These are phyloP conservation scores for Drosophila conformis DNA, from an alignment of 2,888 invertebrate species.

Conservation along the genomic window DNA sequence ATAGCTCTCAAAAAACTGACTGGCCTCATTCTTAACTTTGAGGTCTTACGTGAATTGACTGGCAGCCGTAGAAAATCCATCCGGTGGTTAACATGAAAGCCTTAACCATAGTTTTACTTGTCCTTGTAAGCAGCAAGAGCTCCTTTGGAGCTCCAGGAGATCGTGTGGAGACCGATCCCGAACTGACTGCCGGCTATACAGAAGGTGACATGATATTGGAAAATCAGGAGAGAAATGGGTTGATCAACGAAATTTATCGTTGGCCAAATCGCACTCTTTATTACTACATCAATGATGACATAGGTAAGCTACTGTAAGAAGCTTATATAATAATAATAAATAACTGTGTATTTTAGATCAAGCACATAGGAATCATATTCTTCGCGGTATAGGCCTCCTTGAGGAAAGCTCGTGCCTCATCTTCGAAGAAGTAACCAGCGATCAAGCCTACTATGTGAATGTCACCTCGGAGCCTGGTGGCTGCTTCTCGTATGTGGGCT, in stretches of 20 bases:
- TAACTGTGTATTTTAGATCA: slow-evolving; percentile 68
- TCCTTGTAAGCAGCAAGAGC: slow-evolving; percentile 10
- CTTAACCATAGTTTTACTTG: slow-evolving; percentile 5
- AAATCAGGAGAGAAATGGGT: slow-evolving; percentile 86
- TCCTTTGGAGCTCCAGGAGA: slow-evolving; percentile 18
- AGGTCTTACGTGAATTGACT: background rate
- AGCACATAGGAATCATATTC: slow-evolving; percentile 87
- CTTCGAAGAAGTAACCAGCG: slow-evolving; percentile 87
- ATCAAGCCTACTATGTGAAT: slow-evolving; percentile 67
- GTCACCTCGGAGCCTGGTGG: slow-evolving; percentile 85
- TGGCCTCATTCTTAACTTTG: background rate
- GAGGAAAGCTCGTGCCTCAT: slow-evolving; percentile 83
- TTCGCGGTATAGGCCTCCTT: slow-evolving; percentile 89
- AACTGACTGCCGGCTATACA: slow-evolving; percentile 90
- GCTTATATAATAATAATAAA: background rate
- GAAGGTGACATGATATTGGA: slow-evolving; percentile 90
- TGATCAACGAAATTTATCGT: slow-evolving; percentile 86
- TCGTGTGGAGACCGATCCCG: slow-evolving; percentile 87
- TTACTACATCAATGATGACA: slow-evolving; percentile 84
- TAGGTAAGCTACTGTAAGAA: slow-evolving; percentile 35
- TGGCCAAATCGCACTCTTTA: slow-evolving; percentile 90
- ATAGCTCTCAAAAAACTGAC: slow-evolving; percentile 10
- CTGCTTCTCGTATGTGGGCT: slow-evolving; percentile 92
- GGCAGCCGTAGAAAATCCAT: slow-evolving; percentile 23
- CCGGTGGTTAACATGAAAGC: slow-evolving; percentile 36